These are phyloP conservation scores for Benitochromis conjunctus DNA, from an alignment of 2,113 vertebrate genomes.

Conservation along the genomic window DNA sequence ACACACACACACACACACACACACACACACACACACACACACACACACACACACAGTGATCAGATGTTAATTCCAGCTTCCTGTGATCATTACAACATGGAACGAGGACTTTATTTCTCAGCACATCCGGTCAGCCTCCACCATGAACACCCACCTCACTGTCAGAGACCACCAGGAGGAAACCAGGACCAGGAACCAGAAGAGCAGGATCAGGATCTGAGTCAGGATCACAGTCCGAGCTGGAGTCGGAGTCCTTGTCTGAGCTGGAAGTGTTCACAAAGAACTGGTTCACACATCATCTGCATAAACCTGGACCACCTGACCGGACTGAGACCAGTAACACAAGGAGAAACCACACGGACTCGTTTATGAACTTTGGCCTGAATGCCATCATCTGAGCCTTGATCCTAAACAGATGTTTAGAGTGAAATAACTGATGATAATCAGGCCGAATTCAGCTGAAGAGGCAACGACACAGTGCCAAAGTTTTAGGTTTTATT, in stretches of 20 bases:
- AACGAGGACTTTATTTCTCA: background rate
- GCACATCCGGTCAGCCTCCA: background rate
- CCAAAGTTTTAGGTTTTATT: background rate
- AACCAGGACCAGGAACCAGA: constrained; percentile 35
- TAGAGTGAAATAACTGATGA: background rate
- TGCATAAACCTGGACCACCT: background rate
- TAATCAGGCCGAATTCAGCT: background rate
- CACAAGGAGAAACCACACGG: background rate
- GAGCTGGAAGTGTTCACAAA: background rate
- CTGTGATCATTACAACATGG: background rate
- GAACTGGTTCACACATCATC: background rate
- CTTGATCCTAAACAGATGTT: background rate
- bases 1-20: background rate
- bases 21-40: background rate
- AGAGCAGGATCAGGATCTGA: background rate
- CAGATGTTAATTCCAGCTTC: background rate
- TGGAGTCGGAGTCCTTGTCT: background rate
- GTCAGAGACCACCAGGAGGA: constrained; percentile 42
- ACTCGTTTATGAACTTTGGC: background rate
- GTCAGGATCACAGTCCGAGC: background rate
- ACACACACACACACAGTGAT: background rate
- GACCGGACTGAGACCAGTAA: background rate
- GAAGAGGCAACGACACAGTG: background rate
- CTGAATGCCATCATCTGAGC: background rate
- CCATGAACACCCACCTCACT: constrained; percentile 18